phyloP scores from a whole-genome alignment of 2,797 vertebrate genomes.

The Ctenopoma multispine region DNA sequence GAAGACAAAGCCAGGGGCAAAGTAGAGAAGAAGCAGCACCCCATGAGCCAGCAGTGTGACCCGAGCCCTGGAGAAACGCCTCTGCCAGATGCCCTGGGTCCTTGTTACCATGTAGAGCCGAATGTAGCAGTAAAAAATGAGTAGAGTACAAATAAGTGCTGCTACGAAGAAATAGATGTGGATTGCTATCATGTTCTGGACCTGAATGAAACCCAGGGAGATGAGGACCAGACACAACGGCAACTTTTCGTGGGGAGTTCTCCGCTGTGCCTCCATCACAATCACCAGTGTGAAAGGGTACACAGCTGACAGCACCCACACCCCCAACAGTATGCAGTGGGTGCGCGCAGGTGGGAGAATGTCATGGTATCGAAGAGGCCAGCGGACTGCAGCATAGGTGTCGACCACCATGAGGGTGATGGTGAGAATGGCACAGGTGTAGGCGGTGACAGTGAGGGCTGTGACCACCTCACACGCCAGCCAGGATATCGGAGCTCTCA shows the following conservation, averaged over 20 bases:
- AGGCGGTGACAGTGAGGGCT: conserved; percentile 69
- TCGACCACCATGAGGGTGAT: conserved; percentile 86
- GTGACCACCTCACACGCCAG: conserved; percentile 80
- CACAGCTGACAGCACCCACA: conserved; percentile 80
- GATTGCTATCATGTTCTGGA: conserved; percentile 45
- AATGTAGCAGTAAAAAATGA: conserved; percentile 86
- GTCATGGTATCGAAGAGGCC: conserved; percentile 83
- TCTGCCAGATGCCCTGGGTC: conserved; percentile 85
- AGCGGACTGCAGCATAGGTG: conserved; percentile 86
- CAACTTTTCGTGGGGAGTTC: not conserved
- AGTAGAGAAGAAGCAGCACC: conserved; percentile 84
- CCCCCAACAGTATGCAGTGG: conserved; percentile 68
- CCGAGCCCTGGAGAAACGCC: conserved; percentile 84
- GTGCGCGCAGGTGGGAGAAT: conserved; percentile 74
- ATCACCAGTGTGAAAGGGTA: conserved; percentile 82
- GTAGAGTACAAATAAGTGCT: conserved; percentile 73
- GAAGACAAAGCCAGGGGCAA: conserved; percentile 83
- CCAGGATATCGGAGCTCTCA: conserved; percentile 50
- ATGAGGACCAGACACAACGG: conserved; percentile 80
- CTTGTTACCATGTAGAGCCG: conserved; percentile 85
- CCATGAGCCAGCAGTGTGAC: conserved; percentile 85
- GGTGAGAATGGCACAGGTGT: conserved; percentile 83
- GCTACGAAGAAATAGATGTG: conserved; percentile 76
- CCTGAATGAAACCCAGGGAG: conserved; percentile 66
- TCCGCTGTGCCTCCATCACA: conserved; percentile 57